A percentile compares a stretch with the other conserved stretches of the same genome.
Evolutionary conservation across 1,140 invertebrate species (phyloP).

Genomic region (Listronotus oregonensis): DNA sequence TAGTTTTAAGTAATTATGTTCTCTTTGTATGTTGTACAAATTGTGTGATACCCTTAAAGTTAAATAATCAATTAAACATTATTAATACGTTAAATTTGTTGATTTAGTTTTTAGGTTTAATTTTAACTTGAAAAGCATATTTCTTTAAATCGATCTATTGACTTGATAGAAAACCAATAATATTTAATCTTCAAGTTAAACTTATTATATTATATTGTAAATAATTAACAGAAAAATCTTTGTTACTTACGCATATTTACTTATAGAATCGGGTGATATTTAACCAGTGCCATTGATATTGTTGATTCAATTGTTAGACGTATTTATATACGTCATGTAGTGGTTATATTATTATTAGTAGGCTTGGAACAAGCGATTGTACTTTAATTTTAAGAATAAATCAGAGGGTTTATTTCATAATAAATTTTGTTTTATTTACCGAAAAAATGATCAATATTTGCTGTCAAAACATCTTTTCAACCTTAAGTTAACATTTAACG

Average conservation of each 20-base stretch:
- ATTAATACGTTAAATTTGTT: conserved; percentile 34
- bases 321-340: conserved; percentile 50
- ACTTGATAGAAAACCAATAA: conserved; percentile 16
- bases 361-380: conserved; percentile 54
- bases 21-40: conserved; percentile 32
- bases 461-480: no score
- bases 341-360: conserved; percentile 54
- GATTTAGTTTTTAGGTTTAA: conserved; percentile 29
- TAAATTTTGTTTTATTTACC: conserved; percentile 17
- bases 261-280: conserved; percentile 59
- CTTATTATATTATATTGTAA: conserved; percentile 43
- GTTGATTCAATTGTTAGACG: conserved; percentile 58
- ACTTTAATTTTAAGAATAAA: conserved; percentile 55
- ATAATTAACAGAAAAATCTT: conserved; percentile 49
- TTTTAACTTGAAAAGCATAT: conserved; percentile 18
- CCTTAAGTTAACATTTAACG: no score
- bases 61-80: conserved; percentile 13
- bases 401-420: conserved; percentile 56
- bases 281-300: conserved; percentile 59
- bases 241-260: conserved; percentile 47
- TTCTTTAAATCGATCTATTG: conserved; percentile 29
- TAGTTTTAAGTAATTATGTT: conserved; percentile 17
- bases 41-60: conserved; percentile 33
- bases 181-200: conserved; percentile 30
- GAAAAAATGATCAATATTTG: no score